Evolutionary conservation across 1,140 invertebrate genomes (phyloP), one percentile per base, ranked within the genome.

Genomic region (Yoshiicerus persimilis): DNA sequence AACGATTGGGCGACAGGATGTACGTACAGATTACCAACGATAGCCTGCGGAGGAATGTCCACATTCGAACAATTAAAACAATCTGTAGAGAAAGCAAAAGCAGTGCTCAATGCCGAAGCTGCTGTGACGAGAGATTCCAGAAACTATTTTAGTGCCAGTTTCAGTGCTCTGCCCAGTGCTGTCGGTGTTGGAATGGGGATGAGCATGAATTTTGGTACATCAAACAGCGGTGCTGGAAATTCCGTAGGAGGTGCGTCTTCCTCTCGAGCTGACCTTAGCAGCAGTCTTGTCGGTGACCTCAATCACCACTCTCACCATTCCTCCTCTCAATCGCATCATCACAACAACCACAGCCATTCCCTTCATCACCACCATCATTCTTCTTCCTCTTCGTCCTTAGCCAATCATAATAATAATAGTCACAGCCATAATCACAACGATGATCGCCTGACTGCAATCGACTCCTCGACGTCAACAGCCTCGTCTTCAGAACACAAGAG

Each of bases 51-150:
- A 1, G 90, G 90, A 38, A 89, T 91, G 88, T 95, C 95, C 88
- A 97, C 96, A 16, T 97, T 97, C 93, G 96, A 97, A 92, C 96
- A 97, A 91, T 93, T 97, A 25, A 97, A 97, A 91, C 96, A 97
- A 91, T 96, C 96, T 91, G 96, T 97, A 32, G 96, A 97, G 92
- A 97, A 97, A 92, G 96, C 96, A 13, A 97, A 97, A 92, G 96
- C 96, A 9, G 96, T 96, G 0, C 92, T 97, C 25, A 91, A 66
- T 86, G 91, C 90, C 3, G 89, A 89, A 70, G 90, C 89, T 16
- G 87, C 84, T 39, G 87, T 88, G 38, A 87, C 38, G 16, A 87
- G 90, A 36, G 89, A 90, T 39, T 88, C 64, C 25, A 23, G 89
- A 30, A 90, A 90, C 84, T 90, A 90, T 85, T 90, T 90, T 66